Evolutionary conservation across 30 jellyfish, hydroid and myxozoan species (phyloP).

Genomic region (Phacellophora camtschatica): DNA sequence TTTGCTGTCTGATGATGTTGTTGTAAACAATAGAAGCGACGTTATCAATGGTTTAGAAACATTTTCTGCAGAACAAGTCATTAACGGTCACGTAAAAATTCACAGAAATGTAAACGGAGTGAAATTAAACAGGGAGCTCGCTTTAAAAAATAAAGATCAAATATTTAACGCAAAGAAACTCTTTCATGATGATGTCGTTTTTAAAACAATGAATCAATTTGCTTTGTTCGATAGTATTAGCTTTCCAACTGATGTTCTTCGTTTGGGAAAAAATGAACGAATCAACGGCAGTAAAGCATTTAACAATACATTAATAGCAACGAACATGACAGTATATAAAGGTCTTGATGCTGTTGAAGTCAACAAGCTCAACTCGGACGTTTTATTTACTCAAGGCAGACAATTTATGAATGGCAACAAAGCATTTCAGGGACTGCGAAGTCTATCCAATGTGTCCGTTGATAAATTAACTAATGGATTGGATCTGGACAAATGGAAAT

Average conservation of each 20-base stretch:
- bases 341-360: conserved; percentile 48
- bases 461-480: conserved; percentile 15
- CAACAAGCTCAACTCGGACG: conserved; percentile 14
- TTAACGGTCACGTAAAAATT: not conserved
- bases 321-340: not conserved
- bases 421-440: not conserved
- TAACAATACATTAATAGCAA: not conserved
- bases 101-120: conserved; percentile 15
- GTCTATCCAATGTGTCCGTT: not conserved
- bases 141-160: conserved; percentile 3
- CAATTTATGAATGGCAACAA: conserved; percentile 53
- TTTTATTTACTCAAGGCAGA: conserved; percentile 14
- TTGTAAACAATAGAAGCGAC: conserved; percentile 24
- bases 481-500: conserved; percentile 18
- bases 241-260: conserved; percentile 32
- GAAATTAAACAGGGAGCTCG: conserved; percentile 34
- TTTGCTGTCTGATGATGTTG: conserved; percentile 10
- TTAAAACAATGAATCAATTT: conserved; percentile 1
- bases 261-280: conserved; percentile 22
- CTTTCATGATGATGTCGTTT: conserved; percentile 15
- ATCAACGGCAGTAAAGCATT: not conserved
- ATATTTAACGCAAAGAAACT: conserved; percentile 8
- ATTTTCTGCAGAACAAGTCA: not conserved
- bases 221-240: conserved; percentile 57
- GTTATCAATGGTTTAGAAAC: conserved; percentile 40